phyloP scores from a whole-genome alignment of 2,113 vertebrate genomes.

The Periophthalmodon schlosseri region DNA sequence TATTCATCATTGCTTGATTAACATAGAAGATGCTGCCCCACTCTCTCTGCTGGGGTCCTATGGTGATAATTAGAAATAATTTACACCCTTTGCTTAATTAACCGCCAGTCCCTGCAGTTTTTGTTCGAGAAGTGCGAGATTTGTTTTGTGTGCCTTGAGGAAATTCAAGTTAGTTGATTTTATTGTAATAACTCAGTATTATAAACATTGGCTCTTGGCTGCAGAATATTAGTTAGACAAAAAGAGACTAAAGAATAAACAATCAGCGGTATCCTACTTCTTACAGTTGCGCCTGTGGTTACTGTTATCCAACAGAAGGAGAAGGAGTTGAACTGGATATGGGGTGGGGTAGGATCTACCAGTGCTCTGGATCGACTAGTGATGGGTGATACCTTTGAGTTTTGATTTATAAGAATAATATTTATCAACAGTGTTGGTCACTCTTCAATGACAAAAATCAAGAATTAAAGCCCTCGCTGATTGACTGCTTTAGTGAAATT shows the following conservation, averaged over 20 bases:
- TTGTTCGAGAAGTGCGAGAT: slow-evolving; percentile 21
- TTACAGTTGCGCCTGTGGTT: background rate
- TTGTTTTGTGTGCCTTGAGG: slow-evolving; percentile 11
- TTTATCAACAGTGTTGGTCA: too few relatives aligned
- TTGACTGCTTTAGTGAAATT: background rate
- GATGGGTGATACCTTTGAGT: too few relatives aligned
- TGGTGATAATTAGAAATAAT: slow-evolving; percentile 71
- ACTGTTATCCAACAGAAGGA: background rate
- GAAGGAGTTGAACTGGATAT: too few relatives aligned
- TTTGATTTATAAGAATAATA: too few relatives aligned
- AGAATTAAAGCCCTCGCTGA: too few relatives aligned
- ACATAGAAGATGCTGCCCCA: slow-evolving; percentile 61
- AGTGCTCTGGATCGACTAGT: too few relatives aligned
- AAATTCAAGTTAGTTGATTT: slow-evolving; percentile 9
- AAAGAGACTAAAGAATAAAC: background rate
- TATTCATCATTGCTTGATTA: slow-evolving; percentile 81
- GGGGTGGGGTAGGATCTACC: too few relatives aligned
- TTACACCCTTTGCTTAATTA: slow-evolving; percentile 70
- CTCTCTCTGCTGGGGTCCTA: slow-evolving; percentile 41
- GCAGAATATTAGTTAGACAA: background rate
- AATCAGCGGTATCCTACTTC: background rate
- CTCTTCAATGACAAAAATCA: too few relatives aligned
- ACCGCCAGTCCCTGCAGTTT: slow-evolving; percentile 39
- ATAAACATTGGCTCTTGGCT: slow-evolving; percentile 3
- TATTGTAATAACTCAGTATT: slow-evolving; percentile 6